phyloP scores from a whole-genome alignment of 2,113 vertebrate species.

The Xyliphius kryptos region DNA sequence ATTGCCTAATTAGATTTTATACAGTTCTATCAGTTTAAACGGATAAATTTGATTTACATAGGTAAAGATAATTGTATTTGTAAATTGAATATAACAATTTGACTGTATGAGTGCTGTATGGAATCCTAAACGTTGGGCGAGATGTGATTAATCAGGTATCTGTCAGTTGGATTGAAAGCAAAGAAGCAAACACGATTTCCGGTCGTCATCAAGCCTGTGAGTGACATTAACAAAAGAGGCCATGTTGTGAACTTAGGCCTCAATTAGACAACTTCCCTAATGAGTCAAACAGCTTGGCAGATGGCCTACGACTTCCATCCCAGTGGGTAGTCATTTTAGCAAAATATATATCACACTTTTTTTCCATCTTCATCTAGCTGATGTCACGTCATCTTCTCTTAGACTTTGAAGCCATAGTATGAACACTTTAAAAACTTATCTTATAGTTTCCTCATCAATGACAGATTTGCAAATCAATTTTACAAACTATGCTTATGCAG shows the following conservation, averaged over 20 bases:
- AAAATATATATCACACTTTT: slow-evolving; percentile 46
- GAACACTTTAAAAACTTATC: slow-evolving; percentile 15
- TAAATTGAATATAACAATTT: neutral
- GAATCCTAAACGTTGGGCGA: slow-evolving; percentile 3
- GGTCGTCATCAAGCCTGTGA: slow-evolving; percentile 14
- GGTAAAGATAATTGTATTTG: neutral
- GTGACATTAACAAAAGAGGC: slow-evolving; percentile 37
- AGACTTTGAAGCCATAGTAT: slow-evolving; percentile 42
- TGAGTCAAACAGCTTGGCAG: slow-evolving; percentile 40
- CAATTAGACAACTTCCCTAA: slow-evolving; percentile 46
- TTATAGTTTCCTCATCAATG: slow-evolving; percentile 8
- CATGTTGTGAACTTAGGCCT: slow-evolving; percentile 45
- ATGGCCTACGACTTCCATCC: slow-evolving; percentile 38
- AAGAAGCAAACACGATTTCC: slow-evolving; percentile 1
- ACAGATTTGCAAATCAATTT: neutral
- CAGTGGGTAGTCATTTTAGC: slow-evolving; percentile 45
- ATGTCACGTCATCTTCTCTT: slow-evolving; percentile 36
- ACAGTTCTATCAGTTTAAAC: no score
- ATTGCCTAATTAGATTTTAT: no score
- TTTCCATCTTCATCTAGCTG: slow-evolving; percentile 37
- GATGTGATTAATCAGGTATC: slow-evolving; percentile 26
- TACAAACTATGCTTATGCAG: no score
- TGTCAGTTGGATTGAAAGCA: slow-evolving; percentile 14
- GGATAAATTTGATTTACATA: no score
- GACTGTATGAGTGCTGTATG: neutral